Percentiles rank a stretch among this genome's conserved stretches.
Conservation (phyloP, 1,140 invertebrate genomes). For the Brachionus rubens region DNA sequence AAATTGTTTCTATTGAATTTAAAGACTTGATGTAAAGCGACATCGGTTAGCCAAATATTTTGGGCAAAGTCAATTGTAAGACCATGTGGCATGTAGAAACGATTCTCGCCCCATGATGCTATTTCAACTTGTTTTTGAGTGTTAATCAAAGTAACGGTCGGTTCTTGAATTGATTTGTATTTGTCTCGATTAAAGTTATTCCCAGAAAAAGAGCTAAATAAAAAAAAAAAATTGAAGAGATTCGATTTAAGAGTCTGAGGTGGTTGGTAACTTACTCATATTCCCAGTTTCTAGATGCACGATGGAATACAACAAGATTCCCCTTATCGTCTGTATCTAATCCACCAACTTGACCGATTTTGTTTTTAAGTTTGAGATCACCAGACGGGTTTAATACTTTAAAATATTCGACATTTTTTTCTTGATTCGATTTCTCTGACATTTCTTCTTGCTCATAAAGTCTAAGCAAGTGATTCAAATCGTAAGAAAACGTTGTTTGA, state of each 20-base stretch:
- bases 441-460: too few species aligned
- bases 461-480: too few species aligned
- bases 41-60: conserved; percentile 90
- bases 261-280: conserved; percentile 19
- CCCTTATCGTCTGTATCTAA: conserved; percentile 21
- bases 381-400: not conserved
- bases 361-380: not conserved
- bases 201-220: not conserved
- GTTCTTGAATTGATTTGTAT: conserved; percentile 72
- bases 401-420: not conserved
- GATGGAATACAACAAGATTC: conserved; percentile 32
- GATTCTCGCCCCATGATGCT: conserved; percentile 73
- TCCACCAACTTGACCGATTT: conserved; percentile 36
- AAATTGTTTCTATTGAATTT: conserved; percentile 68
- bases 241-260: not conserved
- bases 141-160: conserved; percentile 76
- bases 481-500: too few species aligned
- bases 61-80: conserved; percentile 78
- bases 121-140: conserved; percentile 70
- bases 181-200: conserved; percentile 28
- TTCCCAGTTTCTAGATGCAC: conserved; percentile 16
- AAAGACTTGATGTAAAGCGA: conserved; percentile 84
- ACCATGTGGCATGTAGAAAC: conserved; percentile 92
- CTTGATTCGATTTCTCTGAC: conserved; percentile 1
- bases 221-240: not conserved